A percentile compares a stretch with the other conserved stretches of the same genome.
Evolutionary conservation across 1,140 invertebrate genomes (phyloP).

Genomic region (Geopemphigus sp.): DNA sequence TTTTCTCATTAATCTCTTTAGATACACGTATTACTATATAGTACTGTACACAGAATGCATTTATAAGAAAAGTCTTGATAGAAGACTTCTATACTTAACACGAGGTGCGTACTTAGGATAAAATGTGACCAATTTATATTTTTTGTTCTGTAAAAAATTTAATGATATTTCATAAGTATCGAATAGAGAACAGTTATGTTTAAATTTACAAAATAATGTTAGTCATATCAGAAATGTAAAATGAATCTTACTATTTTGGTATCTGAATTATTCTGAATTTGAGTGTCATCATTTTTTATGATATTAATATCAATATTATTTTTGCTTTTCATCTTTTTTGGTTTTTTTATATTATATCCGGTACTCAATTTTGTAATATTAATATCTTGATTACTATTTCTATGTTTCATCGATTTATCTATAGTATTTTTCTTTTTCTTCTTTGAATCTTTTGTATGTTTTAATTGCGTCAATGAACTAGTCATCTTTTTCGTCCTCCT

Average conservation of each 20-base stretch:
- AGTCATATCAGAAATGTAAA: neutral
- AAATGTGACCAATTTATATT: neutral
- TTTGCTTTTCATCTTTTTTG: neutral
- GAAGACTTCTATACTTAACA: neutral
- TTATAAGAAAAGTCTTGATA: neutral
- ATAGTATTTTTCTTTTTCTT: neutral
- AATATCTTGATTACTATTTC: neutral
- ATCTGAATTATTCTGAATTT: neutral
- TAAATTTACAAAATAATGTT: neutral
- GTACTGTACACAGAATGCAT: neutral
- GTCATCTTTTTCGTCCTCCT: neutral
- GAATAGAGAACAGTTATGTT: neutral
- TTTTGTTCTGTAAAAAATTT: neutral
- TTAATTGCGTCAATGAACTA: neutral
- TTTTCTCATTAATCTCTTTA: too few species aligned
- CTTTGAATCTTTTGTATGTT: neutral
- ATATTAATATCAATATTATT: conserved; percentile 8
- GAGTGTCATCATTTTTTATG: neutral
- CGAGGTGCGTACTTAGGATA: neutral
- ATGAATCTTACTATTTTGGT: neutral
- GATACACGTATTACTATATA: neutral
- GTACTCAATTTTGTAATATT: neutral
- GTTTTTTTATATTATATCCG: neutral
- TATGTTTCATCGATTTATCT: neutral
- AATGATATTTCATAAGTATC: neutral